phyloP scores from a whole-genome alignment of 2,797 vertebrate species.

The Poeciliopsis presidionis region DNA sequence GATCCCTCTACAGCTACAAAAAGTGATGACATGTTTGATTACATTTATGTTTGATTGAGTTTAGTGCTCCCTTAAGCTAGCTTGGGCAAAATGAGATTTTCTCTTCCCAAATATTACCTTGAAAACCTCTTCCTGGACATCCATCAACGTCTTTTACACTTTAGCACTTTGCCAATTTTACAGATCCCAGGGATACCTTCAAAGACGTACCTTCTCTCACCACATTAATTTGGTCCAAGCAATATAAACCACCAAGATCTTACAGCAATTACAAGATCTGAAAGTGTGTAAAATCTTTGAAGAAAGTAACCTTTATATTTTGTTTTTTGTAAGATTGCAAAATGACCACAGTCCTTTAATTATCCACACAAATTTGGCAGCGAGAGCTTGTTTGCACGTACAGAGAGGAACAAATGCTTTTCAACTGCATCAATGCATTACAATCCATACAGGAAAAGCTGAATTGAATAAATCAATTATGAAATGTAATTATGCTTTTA shows the following conservation, averaged over 20 bases:
- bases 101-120: constrained; percentile 73
- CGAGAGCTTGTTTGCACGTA: constrained; percentile 20
- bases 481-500: constrained; percentile 43
- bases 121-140: constrained; percentile 59
- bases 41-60: constrained; percentile 79
- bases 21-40: constrained; percentile 78
- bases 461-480: constrained; percentile 19
- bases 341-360: constrained; percentile 55
- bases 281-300: constrained; percentile 33
- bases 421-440: constrained; percentile 38
- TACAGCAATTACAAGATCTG: constrained; percentile 26
- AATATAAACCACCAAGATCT: constrained; percentile 27
- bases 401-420: constrained; percentile 41
- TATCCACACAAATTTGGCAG: constrained; percentile 52
- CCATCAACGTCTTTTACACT: constrained; percentile 66
- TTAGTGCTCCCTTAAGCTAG: constrained; percentile 75
- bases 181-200: constrained; percentile 42
- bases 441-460: constrained; percentile 3
- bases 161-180: constrained; percentile 72
- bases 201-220: constrained; percentile 31
- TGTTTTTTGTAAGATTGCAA: constrained; percentile 25
- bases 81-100: constrained; percentile 79
- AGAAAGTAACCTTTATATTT: constrained; percentile 1
- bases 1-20: constrained; percentile 67
- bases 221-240: constrained; percentile 34